These are phyloP conservation scores for Micromys minutus DNA, from an alignment of 2,113 vertebrate genomes.

Conservation along the genomic window DNA sequence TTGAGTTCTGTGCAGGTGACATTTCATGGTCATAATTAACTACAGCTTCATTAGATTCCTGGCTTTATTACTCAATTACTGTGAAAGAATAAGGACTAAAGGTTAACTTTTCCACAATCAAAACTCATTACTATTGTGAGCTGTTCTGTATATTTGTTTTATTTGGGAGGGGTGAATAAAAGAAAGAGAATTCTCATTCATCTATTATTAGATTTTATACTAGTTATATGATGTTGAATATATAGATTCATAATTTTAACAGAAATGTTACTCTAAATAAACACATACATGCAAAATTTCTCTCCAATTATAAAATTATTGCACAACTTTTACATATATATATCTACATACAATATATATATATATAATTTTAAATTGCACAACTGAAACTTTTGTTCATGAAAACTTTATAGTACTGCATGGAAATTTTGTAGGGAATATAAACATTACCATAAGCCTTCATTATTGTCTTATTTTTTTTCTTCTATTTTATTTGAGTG, in stretches of 20 bases:
- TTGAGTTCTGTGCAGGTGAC: not conserved
- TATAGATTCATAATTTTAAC: not conserved
- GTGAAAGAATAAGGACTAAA: constrained; percentile 30
- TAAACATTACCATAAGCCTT: not conserved
- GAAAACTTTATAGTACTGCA: not conserved
- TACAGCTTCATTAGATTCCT: constrained; percentile 30
- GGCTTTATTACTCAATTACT: not conserved
- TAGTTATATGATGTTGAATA: not conserved
- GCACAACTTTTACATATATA: no score
- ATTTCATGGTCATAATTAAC: constrained; percentile 31
- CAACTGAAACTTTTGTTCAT: constrained; percentile 14
- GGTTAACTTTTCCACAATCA: not conserved
- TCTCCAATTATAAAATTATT: no score
- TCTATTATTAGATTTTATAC: not conserved
- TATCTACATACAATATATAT: not conserved
- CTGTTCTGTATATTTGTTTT: not conserved
- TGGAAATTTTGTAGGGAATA: not conserved
- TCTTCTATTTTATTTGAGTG: constrained; percentile 40
- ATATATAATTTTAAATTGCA: constrained; percentile 22
- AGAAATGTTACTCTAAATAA: not conserved
- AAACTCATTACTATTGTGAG: constrained; percentile 49
- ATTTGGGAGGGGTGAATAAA: no score
- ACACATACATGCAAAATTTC: not conserved
- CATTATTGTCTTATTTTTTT: constrained; percentile 9
- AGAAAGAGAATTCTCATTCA: not conserved